A percentile compares a stretch with the other conserved stretches of the same genome.
Evolutionary conservation across 2,888 invertebrate species (phyloP).

Genomic region (Spisula subtruncata): DNA sequence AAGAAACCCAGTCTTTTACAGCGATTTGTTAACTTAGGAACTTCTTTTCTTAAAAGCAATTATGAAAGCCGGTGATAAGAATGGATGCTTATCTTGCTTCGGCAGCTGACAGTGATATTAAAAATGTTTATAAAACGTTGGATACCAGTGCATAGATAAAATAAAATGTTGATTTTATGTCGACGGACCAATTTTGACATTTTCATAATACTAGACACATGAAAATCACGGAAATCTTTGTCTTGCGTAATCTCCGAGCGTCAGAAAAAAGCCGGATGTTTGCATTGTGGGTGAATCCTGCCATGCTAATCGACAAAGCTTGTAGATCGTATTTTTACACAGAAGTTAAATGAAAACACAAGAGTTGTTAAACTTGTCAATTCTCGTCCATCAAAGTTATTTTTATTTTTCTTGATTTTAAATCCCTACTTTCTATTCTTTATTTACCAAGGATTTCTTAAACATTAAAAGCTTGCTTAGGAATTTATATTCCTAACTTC

Average conservation of each 20-base stretch:
- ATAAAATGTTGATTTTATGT: conserved; percentile 64
- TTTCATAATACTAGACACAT: conserved; percentile 70
- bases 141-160: conserved; percentile 58
- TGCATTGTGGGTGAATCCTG: conserved; percentile 45
- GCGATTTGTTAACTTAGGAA: conserved; percentile 17
- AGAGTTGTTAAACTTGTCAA: conserved; percentile 23
- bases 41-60: conserved; percentile 47
- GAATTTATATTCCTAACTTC: too few relatives aligned
- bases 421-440: background rate
- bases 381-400: conserved; percentile 2
- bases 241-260: conserved; percentile 56
- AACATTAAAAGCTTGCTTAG: too few relatives aligned
- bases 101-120: conserved; percentile 66
- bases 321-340: conserved; percentile 20
- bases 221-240: conserved; percentile 48
- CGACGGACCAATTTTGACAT: conserved; percentile 67
- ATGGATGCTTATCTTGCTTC: conserved; percentile 58
- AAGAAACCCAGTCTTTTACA: conserved; percentile 20
- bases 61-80: conserved; percentile 65
- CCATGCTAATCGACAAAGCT: conserved; percentile 36
- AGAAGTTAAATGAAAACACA: conserved; percentile 21
- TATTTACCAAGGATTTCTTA: background rate
- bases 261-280: conserved; percentile 61
- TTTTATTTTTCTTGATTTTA: background rate
- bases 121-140: conserved; percentile 56